Conservation (phyloP, 1,140 invertebrate genomes). For the Sinonovacula constricta region DNA sequence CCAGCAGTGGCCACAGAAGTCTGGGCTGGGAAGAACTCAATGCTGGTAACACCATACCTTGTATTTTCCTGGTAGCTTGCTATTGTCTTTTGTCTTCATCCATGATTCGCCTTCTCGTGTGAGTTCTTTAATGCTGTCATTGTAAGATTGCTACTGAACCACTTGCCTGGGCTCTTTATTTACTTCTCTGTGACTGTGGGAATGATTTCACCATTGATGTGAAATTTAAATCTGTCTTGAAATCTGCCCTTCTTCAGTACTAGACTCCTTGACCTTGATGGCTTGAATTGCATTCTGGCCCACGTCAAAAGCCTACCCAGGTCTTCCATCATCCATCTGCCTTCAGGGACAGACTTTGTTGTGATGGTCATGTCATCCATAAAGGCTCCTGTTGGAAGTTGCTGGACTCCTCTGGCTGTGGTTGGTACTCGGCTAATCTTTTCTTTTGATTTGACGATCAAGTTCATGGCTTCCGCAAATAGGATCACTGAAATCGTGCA, state of each 20-base stretch:
- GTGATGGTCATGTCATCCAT: conserved; percentile 47
- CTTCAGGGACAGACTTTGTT: too few relatives aligned
- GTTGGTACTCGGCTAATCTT: conserved; percentile 12
- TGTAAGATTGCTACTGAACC: too few relatives aligned
- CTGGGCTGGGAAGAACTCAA: too few relatives aligned
- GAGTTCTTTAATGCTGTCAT: background rate
- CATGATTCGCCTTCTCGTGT: background rate
- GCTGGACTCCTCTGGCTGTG: background rate
- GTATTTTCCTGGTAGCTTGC: too few relatives aligned
- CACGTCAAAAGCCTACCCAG: background rate
- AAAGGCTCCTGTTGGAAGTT: conserved; percentile 27
- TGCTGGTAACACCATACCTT: too few relatives aligned
- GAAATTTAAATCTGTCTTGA: too few relatives aligned
- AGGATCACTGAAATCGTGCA: conserved; percentile 38
- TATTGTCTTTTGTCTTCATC: too few relatives aligned
- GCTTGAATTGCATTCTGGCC: conserved; percentile 32
- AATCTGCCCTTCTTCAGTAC: too few relatives aligned
- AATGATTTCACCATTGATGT: too few relatives aligned
- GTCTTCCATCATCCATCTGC: too few relatives aligned
- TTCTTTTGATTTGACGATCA: conserved; percentile 22
- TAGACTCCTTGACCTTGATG: too few relatives aligned
- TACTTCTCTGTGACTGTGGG: conserved; percentile 25
- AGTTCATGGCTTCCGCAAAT: background rate
- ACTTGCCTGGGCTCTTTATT: conserved; percentile 35
- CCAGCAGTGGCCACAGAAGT: too few relatives aligned